A percentile compares a stretch with the other conserved stretches of the same genome.
Conservation (phyloP, 2,113 vertebrate species). For the Epinephelus cyanopodus region DNA sequence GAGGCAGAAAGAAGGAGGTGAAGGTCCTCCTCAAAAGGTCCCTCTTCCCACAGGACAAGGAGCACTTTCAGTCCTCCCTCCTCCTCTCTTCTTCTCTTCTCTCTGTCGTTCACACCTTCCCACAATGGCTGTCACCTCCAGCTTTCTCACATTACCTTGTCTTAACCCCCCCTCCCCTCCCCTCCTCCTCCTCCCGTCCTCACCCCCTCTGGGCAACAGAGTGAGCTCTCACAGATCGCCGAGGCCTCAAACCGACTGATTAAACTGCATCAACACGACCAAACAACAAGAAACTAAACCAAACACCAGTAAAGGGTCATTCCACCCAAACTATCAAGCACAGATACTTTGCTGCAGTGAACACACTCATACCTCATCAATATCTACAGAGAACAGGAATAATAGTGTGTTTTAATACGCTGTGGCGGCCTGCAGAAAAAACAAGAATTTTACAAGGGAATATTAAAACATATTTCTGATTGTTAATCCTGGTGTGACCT, state of each 20-base stretch:
- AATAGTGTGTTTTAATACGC: too few relatives aligned
- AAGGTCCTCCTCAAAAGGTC: slow-evolving; percentile 70
- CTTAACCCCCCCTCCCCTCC: background rate
- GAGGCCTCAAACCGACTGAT: slow-evolving; percentile 28
- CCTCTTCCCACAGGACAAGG: slow-evolving; percentile 70
- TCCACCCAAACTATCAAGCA: background rate
- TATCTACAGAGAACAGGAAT: too few relatives aligned
- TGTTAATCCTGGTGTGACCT: too few relatives aligned
- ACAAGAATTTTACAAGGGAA: too few relatives aligned
- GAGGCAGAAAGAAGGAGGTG: slow-evolving; percentile 46
- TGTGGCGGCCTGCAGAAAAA: too few relatives aligned
- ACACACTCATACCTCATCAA: background rate
- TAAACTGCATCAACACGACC: slow-evolving; percentile 22
- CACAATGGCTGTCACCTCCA: slow-evolving; percentile 80
- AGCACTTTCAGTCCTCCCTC: slow-evolving; percentile 71
- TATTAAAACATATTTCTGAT: too few relatives aligned
- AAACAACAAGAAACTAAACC: background rate
- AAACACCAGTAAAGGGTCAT: slow-evolving; percentile 6
- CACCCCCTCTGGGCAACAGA: background rate
- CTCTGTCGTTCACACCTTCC: slow-evolving; percentile 78
- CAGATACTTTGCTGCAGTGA: background rate
- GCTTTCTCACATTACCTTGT: slow-evolving; percentile 77
- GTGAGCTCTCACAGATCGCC: background rate
- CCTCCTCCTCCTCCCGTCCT: background rate
- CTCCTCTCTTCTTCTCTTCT: slow-evolving; percentile 51